Evolutionary conservation across 2,797 vertebrate genomes (phyloP).

Genomic region (Lacerta viridis): DNA sequence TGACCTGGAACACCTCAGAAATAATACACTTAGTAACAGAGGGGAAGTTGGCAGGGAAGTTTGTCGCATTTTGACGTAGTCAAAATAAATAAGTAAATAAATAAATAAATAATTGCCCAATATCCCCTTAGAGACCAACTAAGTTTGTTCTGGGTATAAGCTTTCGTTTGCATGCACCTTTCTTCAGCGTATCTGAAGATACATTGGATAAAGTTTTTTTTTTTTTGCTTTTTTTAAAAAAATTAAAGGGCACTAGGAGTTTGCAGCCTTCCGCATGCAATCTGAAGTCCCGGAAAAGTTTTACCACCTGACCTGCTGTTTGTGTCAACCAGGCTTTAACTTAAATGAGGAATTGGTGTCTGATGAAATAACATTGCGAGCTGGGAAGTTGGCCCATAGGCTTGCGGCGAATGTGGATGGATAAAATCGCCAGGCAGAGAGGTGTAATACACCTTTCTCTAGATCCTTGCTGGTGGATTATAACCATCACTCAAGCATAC

Average conservation of each 20-base stretch:
- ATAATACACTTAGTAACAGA: too few relatives aligned
- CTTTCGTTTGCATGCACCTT: too few relatives aligned
- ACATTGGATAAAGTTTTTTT: too few relatives aligned
- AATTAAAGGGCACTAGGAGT: neutral
- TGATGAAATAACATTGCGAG: too few relatives aligned
- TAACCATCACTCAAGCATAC: conserved; percentile 24
- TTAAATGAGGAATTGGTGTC: neutral
- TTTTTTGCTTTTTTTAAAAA: neutral
- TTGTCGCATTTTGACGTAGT: too few relatives aligned
- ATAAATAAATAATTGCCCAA: too few relatives aligned
- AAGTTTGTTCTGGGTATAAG: too few relatives aligned
- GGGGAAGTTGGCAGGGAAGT: too few relatives aligned
- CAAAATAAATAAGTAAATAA: too few relatives aligned
- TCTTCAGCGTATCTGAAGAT: too few relatives aligned
- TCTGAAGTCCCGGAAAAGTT: neutral
- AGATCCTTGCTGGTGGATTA: conserved; percentile 10
- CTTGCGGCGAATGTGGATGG: neutral
- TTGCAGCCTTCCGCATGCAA: neutral
- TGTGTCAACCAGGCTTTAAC: neutral
- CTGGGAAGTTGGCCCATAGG: neutral
- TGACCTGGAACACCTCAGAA: too few relatives aligned
- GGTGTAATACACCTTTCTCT: neutral
- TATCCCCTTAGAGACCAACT: too few relatives aligned
- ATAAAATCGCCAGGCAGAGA: neutral
- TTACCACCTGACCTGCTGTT: neutral